Evolutionary conservation across 1,140 invertebrate species (phyloP), one percentile per base, ranked within the genome.

Genomic region (Platorchestia sp.): DNA sequence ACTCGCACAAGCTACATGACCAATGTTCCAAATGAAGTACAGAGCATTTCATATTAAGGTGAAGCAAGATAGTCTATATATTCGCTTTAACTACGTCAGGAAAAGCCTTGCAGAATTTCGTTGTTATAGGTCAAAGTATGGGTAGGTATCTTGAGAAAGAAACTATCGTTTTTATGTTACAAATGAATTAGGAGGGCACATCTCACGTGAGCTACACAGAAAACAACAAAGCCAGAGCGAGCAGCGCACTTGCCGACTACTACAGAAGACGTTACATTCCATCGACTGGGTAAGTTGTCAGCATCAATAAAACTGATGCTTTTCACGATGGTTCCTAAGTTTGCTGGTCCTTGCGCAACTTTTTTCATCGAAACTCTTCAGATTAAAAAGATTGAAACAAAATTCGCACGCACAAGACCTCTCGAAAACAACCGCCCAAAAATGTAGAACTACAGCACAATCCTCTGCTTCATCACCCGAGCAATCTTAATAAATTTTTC

Each of bases 301-400:
- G 87, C 87, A 89, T 44, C 87, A 89, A 89, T 89, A 89, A 89
- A 89, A 89, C 87, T 89, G 87, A 89, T 89, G 87, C 87, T 5
- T 89, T 42, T 43, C 41, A 89, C 41, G 14, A 36, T 27, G 59
- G 59, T 75, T 75, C 36, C 59, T 22, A 3, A 36, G 27, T 75
- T 75, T 22, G 59, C 59, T 75, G 59, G 59, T 75, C 59, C 59
- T 75, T 75, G 59, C 59, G 59, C 59, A 75, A 75, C 14, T 75
- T 75, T n/a, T 27, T 36, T 75, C 59, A 89, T 14, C 10, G 36
- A 89, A 89, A 89, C 87, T 89, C 43, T 89, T 86, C 16, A 89
- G 42, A 44, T 89, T 42, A 42, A 89, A 44, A 89, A 42, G 43
- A 42, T 44, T 44, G 87, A 44, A 89, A 41, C n/a, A 42, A 42